Percentiles rank a stretch among this genome's conserved stretches.
Evolutionary conservation across 2,113 vertebrate genomes (phyloP).

Genomic region (Onychorhynchus coronatus): DNA sequence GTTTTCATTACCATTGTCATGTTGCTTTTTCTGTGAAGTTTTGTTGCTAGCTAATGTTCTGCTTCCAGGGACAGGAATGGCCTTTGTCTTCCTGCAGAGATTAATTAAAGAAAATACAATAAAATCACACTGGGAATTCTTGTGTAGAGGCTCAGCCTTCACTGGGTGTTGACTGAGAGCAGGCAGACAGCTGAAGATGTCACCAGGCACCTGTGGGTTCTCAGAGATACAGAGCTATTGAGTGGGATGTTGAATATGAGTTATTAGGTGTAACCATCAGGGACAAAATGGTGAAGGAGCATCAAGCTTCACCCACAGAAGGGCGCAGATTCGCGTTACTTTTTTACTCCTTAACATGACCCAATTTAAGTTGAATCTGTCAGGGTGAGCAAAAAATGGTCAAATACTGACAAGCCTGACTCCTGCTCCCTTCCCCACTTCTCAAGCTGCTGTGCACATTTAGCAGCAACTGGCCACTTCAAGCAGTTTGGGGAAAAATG

Average conservation of each 20-base stretch:
- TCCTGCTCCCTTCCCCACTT: fast-evolving
- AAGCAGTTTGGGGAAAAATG: neutral
- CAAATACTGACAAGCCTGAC: neutral
- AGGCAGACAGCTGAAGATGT: neutral
- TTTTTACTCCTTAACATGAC: neutral
- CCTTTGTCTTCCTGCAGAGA: neutral
- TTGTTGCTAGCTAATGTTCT: constrained; percentile 12
- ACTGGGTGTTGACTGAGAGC: neutral
- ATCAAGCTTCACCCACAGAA: neutral
- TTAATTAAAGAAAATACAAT: constrained; percentile 16
- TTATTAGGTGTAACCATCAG: neutral
- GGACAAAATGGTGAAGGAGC: neutral
- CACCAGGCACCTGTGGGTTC: neutral
- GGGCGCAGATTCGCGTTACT: neutral
- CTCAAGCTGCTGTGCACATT: neutral
- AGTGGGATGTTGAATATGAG: neutral
- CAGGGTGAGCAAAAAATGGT: neutral
- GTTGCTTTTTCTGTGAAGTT: constrained; percentile 12
- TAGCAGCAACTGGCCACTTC: neutral
- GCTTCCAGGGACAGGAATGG: neutral
- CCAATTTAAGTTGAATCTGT: neutral
- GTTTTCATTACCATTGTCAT: constrained; percentile 34
- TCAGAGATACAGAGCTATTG: neutral
- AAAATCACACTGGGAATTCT: neutral
- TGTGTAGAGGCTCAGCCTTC: neutral